Evolutionary conservation across 2,888 invertebrate genomes (phyloP).

Genomic region (Ditula angustiorana): DNA sequence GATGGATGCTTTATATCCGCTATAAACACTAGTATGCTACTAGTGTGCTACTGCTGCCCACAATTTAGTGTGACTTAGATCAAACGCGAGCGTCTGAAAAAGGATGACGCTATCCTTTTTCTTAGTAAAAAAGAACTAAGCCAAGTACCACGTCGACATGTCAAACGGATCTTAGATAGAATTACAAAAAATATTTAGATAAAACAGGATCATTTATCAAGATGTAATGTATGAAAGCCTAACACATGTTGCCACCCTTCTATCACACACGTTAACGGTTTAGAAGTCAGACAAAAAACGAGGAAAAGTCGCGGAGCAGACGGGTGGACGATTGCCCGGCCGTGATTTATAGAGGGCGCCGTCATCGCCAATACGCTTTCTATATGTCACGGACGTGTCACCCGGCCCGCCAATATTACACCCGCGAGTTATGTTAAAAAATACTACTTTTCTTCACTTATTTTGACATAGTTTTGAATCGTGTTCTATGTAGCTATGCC

Average conservation of each 20-base stretch:
- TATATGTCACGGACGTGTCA: constrained; percentile 74
- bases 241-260: constrained; percentile 75
- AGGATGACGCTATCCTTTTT: no score
- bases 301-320: constrained; percentile 69
- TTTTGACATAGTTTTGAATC: no score
- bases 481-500: no score
- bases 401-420: constrained; percentile 46
- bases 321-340: constrained; percentile 75
- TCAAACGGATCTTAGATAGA: neutral
- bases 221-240: constrained; percentile 58
- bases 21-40: no score
- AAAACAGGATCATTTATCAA: constrained; percentile 52
- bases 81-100: no score
- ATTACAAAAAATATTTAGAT: constrained; percentile 35
- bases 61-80: no score
- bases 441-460: neutral
- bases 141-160: neutral
- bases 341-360: constrained; percentile 82
- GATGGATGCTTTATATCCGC: no score
- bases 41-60: no score
- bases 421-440: neutral
- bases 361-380: constrained; percentile 82
- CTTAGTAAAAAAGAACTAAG: no score
- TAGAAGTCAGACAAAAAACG: constrained; percentile 82
- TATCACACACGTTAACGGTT: constrained; percentile 66